Conservation (phyloP, 2,888 invertebrate genomes). For the Morpho deidamia region DNA sequence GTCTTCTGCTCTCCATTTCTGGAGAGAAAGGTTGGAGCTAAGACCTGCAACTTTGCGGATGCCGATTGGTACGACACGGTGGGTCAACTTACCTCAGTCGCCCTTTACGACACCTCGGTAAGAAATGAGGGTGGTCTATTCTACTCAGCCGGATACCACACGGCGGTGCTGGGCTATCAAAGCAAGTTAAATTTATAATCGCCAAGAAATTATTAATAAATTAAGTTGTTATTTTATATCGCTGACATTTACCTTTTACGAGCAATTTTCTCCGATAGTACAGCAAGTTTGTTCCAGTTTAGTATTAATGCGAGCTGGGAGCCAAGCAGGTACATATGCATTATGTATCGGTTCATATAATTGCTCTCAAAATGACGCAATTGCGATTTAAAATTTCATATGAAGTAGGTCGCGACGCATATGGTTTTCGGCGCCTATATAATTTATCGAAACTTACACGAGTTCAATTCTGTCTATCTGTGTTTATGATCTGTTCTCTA, state of each 20-base stretch:
- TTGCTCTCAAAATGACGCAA: conserved; percentile 20
- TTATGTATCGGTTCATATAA: conserved; percentile 20
- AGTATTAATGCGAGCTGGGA: conserved; percentile 8
- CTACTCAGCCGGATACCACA: no score
- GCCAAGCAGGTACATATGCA: conserved; percentile 9
- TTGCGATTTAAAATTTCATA: conserved; percentile 20
- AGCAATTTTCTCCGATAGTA: conserved; percentile 4
- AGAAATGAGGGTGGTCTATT: no score
- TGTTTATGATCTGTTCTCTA: conserved; percentile 4
- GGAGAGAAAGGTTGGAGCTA: no score
- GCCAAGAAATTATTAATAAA: no score
- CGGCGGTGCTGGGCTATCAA: no score
- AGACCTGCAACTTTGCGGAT: no score
- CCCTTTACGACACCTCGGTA: no score
- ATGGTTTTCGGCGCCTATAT: conserved; percentile 16
- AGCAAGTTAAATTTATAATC: no score
- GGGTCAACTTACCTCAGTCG: no score
- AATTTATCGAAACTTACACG: conserved; percentile 1
- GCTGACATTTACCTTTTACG: conserved; percentile 5
- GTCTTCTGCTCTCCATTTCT: no score
- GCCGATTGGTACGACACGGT: no score
- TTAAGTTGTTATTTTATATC: no score
- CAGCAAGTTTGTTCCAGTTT: conserved; percentile 11
- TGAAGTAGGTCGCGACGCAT: conserved; percentile 18
- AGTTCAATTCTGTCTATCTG: background rate